Base-by-base conservation (phyloP, 2,113 vertebrate genomes). In the Oenanthe melanoleuca region DNA sequence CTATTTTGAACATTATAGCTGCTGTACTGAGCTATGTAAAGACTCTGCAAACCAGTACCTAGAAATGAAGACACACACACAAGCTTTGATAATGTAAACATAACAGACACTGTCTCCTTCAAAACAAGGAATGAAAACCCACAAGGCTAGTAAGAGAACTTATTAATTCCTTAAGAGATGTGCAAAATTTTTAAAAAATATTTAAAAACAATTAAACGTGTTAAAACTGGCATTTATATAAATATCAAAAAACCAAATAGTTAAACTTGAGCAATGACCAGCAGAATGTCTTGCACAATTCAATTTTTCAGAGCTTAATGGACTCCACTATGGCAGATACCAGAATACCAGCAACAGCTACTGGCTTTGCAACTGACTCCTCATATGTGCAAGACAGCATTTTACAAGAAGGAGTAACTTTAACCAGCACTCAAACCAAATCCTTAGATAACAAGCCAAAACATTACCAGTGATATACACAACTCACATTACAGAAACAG, bases 11-110 rank as follows among this genome's bases (percentile, higher is more conserved):
- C 89, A 95, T 92, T 97, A 86, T 55, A 97, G 93, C 96, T 97
- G 97, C 95, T 97, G 97, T 97, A 96, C 56, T 97, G 97, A 98
- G 95, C 96, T 96, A 97, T 93, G 96, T 97, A 97, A 97, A 97
- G 97, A 97, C 96, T 96, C 85, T 91, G 96, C 97, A 95, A 97
- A 97, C 97, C 94, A 97, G 97, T 98, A 97, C 98, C 97, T 97
- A 97, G 96, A 97, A 97, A 97, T 94, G 96, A 96, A 97, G 96
- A 98, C 96, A 96, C 56, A 95, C 67, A 42, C 94, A 97, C 86
- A 96, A 97, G 86, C 86, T 97, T 86, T 89, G 95, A 97, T 90
- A 97, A 97, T 97, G 96, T 96, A 96, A 98, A 97, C 96, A 97
- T 96, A 98, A 97, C 95, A 97, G 97, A 97, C 89, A 97, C 95